Evolutionary conservation across 2,797 vertebrate species (phyloP), one percentile per base, ranked within the genome.

Genomic region (Falco naumanni): DNA sequence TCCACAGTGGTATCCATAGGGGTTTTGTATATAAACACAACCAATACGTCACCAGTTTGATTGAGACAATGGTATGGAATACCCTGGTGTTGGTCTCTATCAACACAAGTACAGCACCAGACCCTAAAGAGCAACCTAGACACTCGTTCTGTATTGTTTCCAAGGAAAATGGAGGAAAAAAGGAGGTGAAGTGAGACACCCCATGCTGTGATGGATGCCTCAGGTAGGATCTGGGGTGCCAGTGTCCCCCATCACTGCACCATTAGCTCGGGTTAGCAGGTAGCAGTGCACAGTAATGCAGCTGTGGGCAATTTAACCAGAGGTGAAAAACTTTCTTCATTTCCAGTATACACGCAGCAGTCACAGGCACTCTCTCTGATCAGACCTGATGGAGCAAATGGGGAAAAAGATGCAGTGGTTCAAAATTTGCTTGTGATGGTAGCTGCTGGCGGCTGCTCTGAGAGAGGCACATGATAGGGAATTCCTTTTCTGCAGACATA

Each of bases 191-290:
- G 41, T 12, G 21, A 41, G 26, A 31, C 60, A 22, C 16, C 18
- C 16, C 48, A 28, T 2, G 16, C 45, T 19, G 5, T 17, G 54
- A 33, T 20, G 26, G n/a, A 20, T 18, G 34, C 10, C 41, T 28
- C 31, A 41, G 60, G 47, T 7, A 18, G 51, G 25, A 45, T 22
- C 45, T 11, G 16, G 33, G 26, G 1, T n/a, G 28, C 48, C 13
- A 1, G 5, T 8, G 33, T 13, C 39, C 41, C 63, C 51, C 25
- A 2, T 19, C 24, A 1, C 37, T 4, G 20, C 3, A 2, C 0
- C 2, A 25, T 20, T 21, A 39, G 37, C 21, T 21, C 63, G 5
- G 9, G 34, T 21, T 43, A 24, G 22, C 48, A 34, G 63, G 16
- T n/a, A 16, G 11, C 34, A 18, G 37, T 1, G 16, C 65, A 7